Evolutionary conservation across 1,140 invertebrate species (phyloP), one percentile per base, ranked within the genome.

Genomic region (Drosophila aff.): DNA sequence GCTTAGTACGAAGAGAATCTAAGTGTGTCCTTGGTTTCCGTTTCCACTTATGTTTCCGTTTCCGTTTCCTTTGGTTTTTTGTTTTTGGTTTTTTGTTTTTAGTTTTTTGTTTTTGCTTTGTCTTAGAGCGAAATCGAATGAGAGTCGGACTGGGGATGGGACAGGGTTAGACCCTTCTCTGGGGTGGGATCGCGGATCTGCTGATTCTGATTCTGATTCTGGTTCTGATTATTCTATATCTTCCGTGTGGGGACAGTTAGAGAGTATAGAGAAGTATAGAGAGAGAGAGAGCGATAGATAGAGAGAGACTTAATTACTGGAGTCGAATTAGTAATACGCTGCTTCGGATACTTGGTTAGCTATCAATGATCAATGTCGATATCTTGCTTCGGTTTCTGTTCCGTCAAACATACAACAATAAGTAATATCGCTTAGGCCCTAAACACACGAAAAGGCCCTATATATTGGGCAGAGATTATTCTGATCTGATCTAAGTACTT

Each of bases 331-430:
- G 53, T 49, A 44, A 62, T 74, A 74, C 43, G 47, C 66, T 52
- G 23, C n/a, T 41, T 13, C 60, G 69, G 69, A 60, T 74, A 74
- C 55, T 61, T 73, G 55, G 44, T 72, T 74, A 74, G 47, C 47
- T 49, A 49, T 28, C 47, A 49, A 44, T 21, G 43, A 47, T 67
- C 49, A 55, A 40, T 72, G 26, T 64, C 66, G 63, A 64, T 73
- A 73, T 73, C 57, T 76, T 50, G 31, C 53, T 46, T n/a, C 16
- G 21, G 15, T 53, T 60, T 61, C 23, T 36, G 21, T 64, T 41
- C 43, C 21, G 38, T 66, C 61, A 79, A 78, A 79, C 77, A 72
- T 44, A 79, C 77, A 79, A 79, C 77, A 79, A 79, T 59, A 66
- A 79, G 57, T 72, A 60, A 53, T 78, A 59, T 78, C 57, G 31